phyloP scores from a whole-genome alignment of 2,888 invertebrate genomes.

The Apeira syringaria region DNA sequence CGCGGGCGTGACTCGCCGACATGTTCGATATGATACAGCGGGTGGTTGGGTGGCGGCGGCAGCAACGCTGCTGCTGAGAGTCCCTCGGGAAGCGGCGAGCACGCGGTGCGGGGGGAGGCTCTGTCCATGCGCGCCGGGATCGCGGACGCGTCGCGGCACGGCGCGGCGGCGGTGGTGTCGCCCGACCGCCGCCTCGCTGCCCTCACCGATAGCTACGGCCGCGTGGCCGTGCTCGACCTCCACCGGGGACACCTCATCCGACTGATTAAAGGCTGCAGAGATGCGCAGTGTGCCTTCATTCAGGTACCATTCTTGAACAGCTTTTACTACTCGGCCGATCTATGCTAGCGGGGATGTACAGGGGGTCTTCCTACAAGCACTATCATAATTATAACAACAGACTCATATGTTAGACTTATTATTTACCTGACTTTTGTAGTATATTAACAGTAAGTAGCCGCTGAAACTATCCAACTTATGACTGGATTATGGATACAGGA shows the following conservation, averaged over 20 bases:
- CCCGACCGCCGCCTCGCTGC: constrained; percentile 92
- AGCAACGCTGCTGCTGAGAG: constrained; percentile 47
- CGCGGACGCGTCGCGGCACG: constrained; percentile 83
- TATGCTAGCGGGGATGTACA: no score
- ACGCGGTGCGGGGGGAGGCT: constrained; percentile 86
- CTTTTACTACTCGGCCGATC: no score
- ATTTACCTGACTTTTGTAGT: no score
- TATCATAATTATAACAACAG: no score
- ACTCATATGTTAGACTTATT: no score
- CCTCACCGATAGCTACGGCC: constrained; percentile 92
- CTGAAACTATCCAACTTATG: no score
- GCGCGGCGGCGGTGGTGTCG: constrained; percentile 87
- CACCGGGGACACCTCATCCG: constrained; percentile 90
- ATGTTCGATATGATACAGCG: constrained; percentile 45
- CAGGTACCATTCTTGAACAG: constrained; percentile 87
- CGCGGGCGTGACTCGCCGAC: no score
- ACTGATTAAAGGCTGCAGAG: constrained; percentile 97
- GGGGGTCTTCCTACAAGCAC: no score
- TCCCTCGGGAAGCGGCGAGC: constrained; percentile 54
- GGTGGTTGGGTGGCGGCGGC: constrained; percentile 69
- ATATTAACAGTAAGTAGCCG: no score
- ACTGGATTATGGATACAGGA: no score
- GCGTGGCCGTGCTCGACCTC: constrained; percentile 94
- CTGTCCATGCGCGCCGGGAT: constrained; percentile 81
- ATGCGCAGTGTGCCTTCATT: constrained; percentile 97